A percentile compares a stretch with the other conserved stretches of the same genome.
phyloP scores from a whole-genome alignment of 2,113 vertebrate species.

The Hyperopisus bebe region DNA sequence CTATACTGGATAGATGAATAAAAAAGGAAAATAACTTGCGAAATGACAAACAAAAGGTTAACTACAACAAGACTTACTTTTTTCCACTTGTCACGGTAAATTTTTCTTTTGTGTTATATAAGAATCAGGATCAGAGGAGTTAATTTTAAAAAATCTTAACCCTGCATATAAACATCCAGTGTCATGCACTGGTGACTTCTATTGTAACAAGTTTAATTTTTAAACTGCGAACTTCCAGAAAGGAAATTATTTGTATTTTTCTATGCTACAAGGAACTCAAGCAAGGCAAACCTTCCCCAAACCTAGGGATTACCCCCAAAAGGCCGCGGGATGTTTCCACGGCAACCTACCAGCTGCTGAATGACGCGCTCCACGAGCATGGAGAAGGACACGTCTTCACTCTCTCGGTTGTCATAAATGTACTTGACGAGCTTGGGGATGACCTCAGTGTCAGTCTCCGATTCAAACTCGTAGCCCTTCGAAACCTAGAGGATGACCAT shows the following conservation, averaged over 20 bases:
- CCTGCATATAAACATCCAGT: not conserved
- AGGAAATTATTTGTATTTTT: not conserved
- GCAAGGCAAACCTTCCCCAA: not conserved
- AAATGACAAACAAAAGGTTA: not conserved
- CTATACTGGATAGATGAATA: not conserved
- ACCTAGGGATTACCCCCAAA: not conserved
- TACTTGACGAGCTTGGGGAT: slow-evolving; percentile 94
- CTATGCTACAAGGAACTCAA: not conserved
- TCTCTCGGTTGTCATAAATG: slow-evolving; percentile 88
- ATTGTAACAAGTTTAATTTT: not conserved
- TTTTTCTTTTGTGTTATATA: not conserved
- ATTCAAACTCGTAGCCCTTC: slow-evolving; percentile 94
- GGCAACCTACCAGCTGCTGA: slow-evolving; percentile 81
- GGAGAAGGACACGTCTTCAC: slow-evolving; percentile 73
- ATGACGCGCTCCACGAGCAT: slow-evolving; percentile 86
- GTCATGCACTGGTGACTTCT: not conserved
- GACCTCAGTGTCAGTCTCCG: slow-evolving; percentile 93
- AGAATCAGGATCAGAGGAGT: not conserved
- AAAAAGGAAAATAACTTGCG: not conserved
- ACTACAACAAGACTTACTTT: not conserved
- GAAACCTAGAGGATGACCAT: slow-evolving; percentile 61
- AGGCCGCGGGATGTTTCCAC: not conserved
- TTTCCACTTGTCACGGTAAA: not conserved
- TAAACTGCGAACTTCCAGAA: not conserved
- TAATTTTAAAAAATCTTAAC: not conserved